phyloP scores from a whole-genome alignment of 1,140 invertebrate species.

The Drosophila asahinai region DNA sequence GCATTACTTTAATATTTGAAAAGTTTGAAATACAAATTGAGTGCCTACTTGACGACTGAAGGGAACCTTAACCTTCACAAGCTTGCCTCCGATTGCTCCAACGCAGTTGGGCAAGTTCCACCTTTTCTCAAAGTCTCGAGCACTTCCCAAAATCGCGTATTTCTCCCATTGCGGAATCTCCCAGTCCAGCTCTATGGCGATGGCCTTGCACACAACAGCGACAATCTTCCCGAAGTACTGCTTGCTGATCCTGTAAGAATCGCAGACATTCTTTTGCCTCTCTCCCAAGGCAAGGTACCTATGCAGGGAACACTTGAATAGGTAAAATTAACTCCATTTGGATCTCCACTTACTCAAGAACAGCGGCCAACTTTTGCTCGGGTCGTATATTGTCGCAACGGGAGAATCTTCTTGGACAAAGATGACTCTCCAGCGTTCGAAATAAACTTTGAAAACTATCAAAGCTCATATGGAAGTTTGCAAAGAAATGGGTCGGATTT shows the following conservation, averaged over 20 bases:
- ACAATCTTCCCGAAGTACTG: background rate
- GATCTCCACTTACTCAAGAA: background rate
- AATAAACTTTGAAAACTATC: constrained; percentile 11
- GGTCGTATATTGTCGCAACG: background rate
- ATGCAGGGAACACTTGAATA: background rate
- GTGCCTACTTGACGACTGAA: background rate
- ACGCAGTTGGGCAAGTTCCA: constrained; percentile 4
- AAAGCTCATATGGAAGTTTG: constrained; percentile 11
- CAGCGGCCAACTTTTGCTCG: constrained; percentile 3
- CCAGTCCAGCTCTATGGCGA: constrained; percentile 1
- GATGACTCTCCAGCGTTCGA: background rate
- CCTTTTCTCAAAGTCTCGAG: background rate
- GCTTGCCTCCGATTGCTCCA: constrained; percentile 7
- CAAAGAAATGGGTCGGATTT: constrained; percentile 10
- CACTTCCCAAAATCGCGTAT: background rate
- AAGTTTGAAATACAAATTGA: background rate
- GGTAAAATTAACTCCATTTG: background rate
- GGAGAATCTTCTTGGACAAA: background rate
- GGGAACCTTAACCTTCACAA: background rate
- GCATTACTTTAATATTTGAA: background rate
- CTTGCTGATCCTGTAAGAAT: constrained; percentile 7
- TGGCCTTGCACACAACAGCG: background rate
- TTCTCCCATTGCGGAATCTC: constrained; percentile 11
- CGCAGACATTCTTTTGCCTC: background rate
- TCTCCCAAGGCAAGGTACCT: constrained; percentile 2